These are phyloP conservation scores for Platynereis dumerilii DNA, from an alignment of 2,888 invertebrate genomes.

Conservation along the genomic window DNA sequence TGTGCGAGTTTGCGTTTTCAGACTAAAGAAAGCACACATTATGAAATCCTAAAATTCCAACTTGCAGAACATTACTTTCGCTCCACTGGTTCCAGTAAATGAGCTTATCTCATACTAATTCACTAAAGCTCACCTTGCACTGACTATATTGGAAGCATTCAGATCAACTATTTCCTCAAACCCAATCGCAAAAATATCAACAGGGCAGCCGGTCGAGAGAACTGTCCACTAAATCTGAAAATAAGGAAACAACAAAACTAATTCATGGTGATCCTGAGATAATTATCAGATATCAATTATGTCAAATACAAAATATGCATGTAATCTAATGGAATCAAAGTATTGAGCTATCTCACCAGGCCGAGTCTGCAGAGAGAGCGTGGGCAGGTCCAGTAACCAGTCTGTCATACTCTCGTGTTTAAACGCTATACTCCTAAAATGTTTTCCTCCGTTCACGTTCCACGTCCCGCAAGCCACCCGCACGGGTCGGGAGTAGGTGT, in stretches of 20 bases:
- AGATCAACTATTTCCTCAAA: slow-evolving; percentile 99
- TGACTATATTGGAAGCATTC: slow-evolving; percentile 97
- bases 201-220: slow-evolving; percentile 65
- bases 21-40: too few relatives aligned
- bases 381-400: slow-evolving; percentile 79
- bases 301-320: too few relatives aligned
- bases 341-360: slow-evolving; percentile 47
- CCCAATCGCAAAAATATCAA: slow-evolving; percentile 96
- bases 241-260: too few relatives aligned
- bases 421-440: slow-evolving; percentile 94
- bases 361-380: slow-evolving; percentile 62
- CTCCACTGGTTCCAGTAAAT: too few relatives aligned
- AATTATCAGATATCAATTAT: too few relatives aligned
- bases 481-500: slow-evolving; percentile 60
- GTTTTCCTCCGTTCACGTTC: slow-evolving; percentile 99
- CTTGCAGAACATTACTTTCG: too few relatives aligned
- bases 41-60: too few relatives aligned
- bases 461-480: slow-evolving; percentile 93
- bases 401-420: slow-evolving; percentile 69
- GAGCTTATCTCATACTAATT: too few relatives aligned
- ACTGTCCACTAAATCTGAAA: slow-evolving; percentile 14
- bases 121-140: slow-evolving; percentile 76
- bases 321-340: too few relatives aligned
- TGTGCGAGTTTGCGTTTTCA: too few relatives aligned
- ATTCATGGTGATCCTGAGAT: too few relatives aligned